A percentile compares a stretch with the other conserved stretches of the same genome.
phyloP scores from a whole-genome alignment of 2,797 vertebrate species.

The Smutsia gigantea region DNA sequence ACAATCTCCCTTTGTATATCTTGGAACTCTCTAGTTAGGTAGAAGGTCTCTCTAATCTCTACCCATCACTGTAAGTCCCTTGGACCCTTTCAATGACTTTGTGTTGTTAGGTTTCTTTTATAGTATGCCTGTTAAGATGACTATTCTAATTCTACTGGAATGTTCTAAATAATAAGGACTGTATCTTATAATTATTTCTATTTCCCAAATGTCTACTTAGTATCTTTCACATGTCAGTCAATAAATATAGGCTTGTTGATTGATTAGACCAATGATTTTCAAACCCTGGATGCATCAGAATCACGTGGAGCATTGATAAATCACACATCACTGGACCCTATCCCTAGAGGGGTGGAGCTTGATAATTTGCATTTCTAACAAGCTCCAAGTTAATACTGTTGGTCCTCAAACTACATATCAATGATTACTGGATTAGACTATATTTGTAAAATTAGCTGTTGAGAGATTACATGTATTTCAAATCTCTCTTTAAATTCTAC shows the following conservation, averaged over 20 bases:
- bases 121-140: background rate
- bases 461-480: background rate
- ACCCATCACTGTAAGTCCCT: background rate
- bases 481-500: background rate
- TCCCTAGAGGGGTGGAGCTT: background rate
- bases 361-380: constrained; percentile 33
- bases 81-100: background rate
- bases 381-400: background rate
- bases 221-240: background rate
- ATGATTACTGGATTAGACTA: background rate
- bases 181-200: background rate
- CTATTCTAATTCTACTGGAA: background rate
- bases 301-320: background rate
- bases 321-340: background rate
- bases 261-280: background rate
- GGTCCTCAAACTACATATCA: background rate
- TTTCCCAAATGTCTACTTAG: background rate
- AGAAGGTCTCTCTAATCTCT: background rate
- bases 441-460: constrained; percentile 29
- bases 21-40: background rate
- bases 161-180: constrained; percentile 18
- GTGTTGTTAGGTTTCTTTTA: background rate
- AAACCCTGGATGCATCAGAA: constrained; percentile 34
- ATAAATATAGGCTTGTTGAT: background rate
- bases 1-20: background rate